Conservation (phyloP, 2,113 vertebrate genomes). For the Dolichotis patagonum region DNA sequence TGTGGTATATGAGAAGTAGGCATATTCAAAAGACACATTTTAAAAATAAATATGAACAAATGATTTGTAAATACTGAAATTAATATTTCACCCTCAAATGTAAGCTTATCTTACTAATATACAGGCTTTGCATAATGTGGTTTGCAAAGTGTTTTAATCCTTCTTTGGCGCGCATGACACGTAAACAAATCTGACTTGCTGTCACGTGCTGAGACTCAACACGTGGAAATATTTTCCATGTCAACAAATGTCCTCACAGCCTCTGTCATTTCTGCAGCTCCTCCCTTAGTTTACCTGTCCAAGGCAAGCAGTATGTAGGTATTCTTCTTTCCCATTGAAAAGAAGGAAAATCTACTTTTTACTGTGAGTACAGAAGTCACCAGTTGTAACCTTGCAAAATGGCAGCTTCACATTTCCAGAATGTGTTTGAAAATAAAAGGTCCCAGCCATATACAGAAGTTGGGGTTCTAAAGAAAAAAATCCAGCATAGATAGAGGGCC, state of each 20-base stretch:
- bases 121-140: rapidly evolving
- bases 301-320: background rate
- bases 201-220: background rate
- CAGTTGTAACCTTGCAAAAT: rapidly evolving
- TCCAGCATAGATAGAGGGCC: background rate
- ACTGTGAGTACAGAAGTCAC: background rate
- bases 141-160: background rate
- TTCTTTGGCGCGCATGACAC: background rate
- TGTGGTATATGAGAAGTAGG: background rate
- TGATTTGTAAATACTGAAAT: background rate
- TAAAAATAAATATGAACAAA: background rate
- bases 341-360: background rate
- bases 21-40: background rate
- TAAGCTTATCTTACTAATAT: rapidly evolving
- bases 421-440: background rate
- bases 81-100: background rate
- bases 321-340: background rate
- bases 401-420: background rate
- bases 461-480: conserved; percentile 20
- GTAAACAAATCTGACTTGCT: background rate
- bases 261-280: background rate
- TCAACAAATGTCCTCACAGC: background rate
- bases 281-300: background rate
- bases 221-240: background rate
- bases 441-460: background rate